These are phyloP conservation scores for Casuarius casuarius DNA, from an alignment of 2,113 vertebrate species.

Conservation along the genomic window DNA sequence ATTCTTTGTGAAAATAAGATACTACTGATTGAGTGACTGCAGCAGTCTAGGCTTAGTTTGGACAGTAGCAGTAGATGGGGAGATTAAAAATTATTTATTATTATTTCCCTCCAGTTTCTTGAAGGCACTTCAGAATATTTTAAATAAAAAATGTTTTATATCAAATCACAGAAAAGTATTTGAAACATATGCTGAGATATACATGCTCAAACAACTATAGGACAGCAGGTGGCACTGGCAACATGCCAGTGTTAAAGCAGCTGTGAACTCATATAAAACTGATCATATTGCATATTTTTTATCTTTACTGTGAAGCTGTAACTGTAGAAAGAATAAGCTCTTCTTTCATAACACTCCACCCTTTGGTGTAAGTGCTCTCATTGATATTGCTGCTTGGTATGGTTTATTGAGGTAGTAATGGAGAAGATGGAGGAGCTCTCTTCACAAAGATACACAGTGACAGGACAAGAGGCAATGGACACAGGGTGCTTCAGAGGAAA, in stretches of 20 bases:
- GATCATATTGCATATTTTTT: not conserved
- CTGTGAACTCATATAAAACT: not conserved
- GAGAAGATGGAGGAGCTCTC: not conserved
- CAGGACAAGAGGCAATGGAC: not conserved
- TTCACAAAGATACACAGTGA: not conserved
- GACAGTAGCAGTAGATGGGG: not conserved
- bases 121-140: not conserved
- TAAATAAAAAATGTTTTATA: not conserved
- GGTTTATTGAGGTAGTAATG: not conserved
- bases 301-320: not conserved
- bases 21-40: not conserved
- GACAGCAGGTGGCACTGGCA: constrained; percentile 59
- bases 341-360: not conserved
- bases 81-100: not conserved
- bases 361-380: not conserved
- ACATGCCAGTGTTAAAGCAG: not conserved
- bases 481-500: not conserved
- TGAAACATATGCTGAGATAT: not conserved
- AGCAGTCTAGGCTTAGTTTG: not conserved
- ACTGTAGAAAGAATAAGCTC: not conserved
- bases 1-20: not conserved
- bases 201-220: not conserved
- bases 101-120: not conserved
- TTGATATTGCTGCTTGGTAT: not conserved
- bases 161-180: not conserved